Evolutionary conservation across 2,797 vertebrate species (phyloP).

Genomic region (Geotrypetes seraphini): DNA sequence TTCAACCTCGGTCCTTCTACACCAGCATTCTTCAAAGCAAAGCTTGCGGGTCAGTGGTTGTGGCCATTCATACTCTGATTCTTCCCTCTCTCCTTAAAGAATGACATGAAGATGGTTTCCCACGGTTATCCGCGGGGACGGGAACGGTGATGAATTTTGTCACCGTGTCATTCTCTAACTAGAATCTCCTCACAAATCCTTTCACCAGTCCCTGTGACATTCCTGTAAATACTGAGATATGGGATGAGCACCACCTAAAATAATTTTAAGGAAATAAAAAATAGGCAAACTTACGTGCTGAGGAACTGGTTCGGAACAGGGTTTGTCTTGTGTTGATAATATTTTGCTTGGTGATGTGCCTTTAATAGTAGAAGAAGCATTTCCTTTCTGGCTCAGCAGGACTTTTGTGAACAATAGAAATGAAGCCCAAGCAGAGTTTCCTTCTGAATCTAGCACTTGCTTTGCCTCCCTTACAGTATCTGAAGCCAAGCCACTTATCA

Average conservation of each 20-base stretch:
- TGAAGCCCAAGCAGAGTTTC: constrained; percentile 23
- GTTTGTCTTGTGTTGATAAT: constrained; percentile 41
- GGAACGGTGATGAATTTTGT: too few relatives aligned
- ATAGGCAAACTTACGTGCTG: constrained; percentile 21
- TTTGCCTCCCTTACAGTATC: not conserved
- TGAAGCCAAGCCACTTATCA: not conserved
- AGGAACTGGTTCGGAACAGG: constrained; percentile 9
- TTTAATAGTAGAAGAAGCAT: constrained; percentile 48
- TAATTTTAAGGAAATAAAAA: not conserved
- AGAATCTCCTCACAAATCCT: too few relatives aligned
- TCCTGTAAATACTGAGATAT: too few relatives aligned
- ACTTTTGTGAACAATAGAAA: constrained; percentile 30
- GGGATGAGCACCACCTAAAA: not conserved
- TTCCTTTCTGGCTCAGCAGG: constrained; percentile 60
- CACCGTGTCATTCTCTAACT: too few relatives aligned
- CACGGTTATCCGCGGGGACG: too few relatives aligned
- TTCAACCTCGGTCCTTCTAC: too few relatives aligned
- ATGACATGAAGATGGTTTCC: too few relatives aligned
- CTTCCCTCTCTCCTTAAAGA: too few relatives aligned
- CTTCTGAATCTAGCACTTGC: constrained; percentile 12
- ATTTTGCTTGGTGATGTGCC: constrained; percentile 53
- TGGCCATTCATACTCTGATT: too few relatives aligned
- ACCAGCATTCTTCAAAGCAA: too few relatives aligned
- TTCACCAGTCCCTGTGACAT: too few relatives aligned
- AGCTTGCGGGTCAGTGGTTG: too few relatives aligned